Evolutionary conservation across 2,113 vertebrate genomes (phyloP), one percentile per base, ranked within the genome.

Genomic region (Nycticryphes semicollaris): DNA sequence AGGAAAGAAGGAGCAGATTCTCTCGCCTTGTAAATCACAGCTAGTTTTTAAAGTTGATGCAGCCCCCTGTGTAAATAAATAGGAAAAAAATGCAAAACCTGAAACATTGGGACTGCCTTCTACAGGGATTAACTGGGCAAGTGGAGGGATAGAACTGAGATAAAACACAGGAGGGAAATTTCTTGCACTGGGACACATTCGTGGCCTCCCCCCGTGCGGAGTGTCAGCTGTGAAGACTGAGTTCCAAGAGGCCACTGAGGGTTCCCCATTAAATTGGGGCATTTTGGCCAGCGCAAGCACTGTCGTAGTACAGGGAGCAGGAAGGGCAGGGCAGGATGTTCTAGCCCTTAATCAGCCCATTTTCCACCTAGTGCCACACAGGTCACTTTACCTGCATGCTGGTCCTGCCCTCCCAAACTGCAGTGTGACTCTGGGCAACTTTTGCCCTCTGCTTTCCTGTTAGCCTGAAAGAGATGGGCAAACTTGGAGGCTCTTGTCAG

Each of bases 121-220:
- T 85, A 10, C 43, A 45, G 37, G 31, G 19, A 51, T 28, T 69
- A 54, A 23, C 50, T 18, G 37, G 62, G 22, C 37, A 83, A 15
- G 21, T 51, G 67, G 12, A 50, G 39, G 12, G 53, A 50, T 30
- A 69, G 78, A 63, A n/a, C 85, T 24, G 39, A 27, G 12, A 33
- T 27, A 14, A 79, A 72, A 60, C 53, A 73, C 6, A 12, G 50
- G 31, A 77, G n/a, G 14, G 43, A 47, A 62, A 16, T 47, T 86
- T 56, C 28, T 81, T 28, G 35, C 30, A 6, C 4, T 25, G 25
- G 14, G 12, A 41, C 12, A 17, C 0, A 0, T 59, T 43, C 7
- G 4, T 41, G 21, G 13, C 27, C 43, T 37, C 15, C 7, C 22
- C 15, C 7, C 1, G 1, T 48, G 27, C 1, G 0, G 22, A 62